Base-by-base conservation (phyloP, 2,797 vertebrate species). In the Sebastes itinus region DNA sequence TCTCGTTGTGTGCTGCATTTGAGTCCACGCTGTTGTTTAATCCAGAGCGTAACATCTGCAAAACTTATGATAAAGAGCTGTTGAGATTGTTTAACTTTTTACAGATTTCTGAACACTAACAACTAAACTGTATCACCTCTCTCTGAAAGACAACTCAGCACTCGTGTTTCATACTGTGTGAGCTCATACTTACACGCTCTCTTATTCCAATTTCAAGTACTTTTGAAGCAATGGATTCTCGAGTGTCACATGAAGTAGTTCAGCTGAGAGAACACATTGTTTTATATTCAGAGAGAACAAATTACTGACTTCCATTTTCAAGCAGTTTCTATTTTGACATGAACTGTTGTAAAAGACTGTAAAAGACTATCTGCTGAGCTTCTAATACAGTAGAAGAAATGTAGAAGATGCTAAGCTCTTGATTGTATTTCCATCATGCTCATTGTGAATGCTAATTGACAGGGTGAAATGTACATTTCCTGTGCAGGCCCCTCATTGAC, bases 401-500 rank as follows among this genome's bases (percentile, higher is more conserved):
- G 1, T 25, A 5, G 5, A 71, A 78, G 89, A 83, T 80, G 70
- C 82, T 82, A 77, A 72, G 71, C 74, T 68, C 72, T 25, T 25
- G 12, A 72, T 77, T 74, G 72, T 63, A 28, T 73, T 75, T 87
- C 76, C 70, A 78, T 86, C 76, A 65, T 27, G 65, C 63, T 85
- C 63, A 78, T 75, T 73, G 75, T 56, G 81, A 91, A 79, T 90
- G 87, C 87, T 88, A 95, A 93, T 79, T 88, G 93, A 94, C 87
- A 90, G 83, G 90, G 89, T 79, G 74, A 94, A 92, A 92, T 93
- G 92, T 92, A 86, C 80, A 91, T 95, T 94, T 96, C 91, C 88
- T 70, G 80, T 86, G 93, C 92, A 89, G 92, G 78, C 95, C 95
- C 67, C 94, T 92, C 92, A 94, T 95, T 94, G 89, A 92, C 95